Base-by-base conservation (phyloP, 2,888 invertebrate genomes). In the Pseudococcus longispinus region DNA sequence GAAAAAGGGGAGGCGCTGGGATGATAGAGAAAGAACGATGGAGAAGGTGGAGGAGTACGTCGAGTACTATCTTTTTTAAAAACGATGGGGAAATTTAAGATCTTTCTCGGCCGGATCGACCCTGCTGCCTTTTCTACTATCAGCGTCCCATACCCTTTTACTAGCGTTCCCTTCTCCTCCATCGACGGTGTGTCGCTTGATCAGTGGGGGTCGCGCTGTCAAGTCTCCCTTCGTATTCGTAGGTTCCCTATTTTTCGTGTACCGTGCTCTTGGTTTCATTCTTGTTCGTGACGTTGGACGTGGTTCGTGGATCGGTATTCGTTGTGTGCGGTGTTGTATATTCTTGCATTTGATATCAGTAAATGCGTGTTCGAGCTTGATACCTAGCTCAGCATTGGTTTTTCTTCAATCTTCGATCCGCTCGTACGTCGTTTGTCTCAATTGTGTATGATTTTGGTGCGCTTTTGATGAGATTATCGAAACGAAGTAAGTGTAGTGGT, bases 71-170 rank as follows among this genome's bases (percentile, higher is more conserved):
- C 26, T 74, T 74, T 32, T 37, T 29, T 26, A 32, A 74, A 65
- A 15, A 65, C 65, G 74, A 74, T 37, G 74, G 74, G 74, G 74
- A 74, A 74, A 74, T 74, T 74, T 32, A 74, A 74, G 74, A 74
- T 74, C 32, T 65, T 65, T 74, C 37, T 51, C 44, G 4, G 44
- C 15, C 44, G 44, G 15, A 15, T 51, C 51, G 51, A 51, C n/a
- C 51, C 51, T 18, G 18, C 37, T 23, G 74, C 37, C 74, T 29
- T 74, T 74, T 13, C 37, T 51, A 51, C 13, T 5, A 29, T 29
- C 74, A 70, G 37, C 74, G 37, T 26, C n/a, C 74, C 74, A 74
- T 74, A 32, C 74, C 37, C 74, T 37, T 37, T 37, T 15, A 51
- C n/a, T 26, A 0, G 74, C 74, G 70, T 70, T 18, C 15, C 37